Base-by-base conservation (phyloP, 2,113 vertebrate genomes). In the Aldabrachelys gigantea region DNA sequence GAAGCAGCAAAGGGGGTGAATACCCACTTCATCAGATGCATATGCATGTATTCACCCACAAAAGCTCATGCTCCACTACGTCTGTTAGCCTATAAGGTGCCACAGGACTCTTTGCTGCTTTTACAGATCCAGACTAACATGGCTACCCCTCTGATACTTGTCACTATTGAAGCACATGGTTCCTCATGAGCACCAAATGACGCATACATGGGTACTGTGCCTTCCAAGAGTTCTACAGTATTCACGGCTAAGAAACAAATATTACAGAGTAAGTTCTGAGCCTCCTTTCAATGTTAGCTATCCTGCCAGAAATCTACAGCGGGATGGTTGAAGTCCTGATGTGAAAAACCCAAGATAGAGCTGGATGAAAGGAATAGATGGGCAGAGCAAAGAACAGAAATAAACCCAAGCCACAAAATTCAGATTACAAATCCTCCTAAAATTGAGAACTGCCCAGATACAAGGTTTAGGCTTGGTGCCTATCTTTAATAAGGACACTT, bases 301-400 rank as follows among this genome's bases (percentile, higher is more conserved):
- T 57, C 47, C 59, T 82, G 82, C 83, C n/a, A 22, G 21, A 84
- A 94, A 21, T 16, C 1, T 3, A n/a, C 89, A 52, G 75, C 12
- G 13, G 76, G 59, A 0, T 10, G 57, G 62, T 47, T 44, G 52
- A 78, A 94, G 16, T 88, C n/a, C 8, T 75, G 31, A 2, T 27
- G 22, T 22, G 65, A 72, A 72, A 72, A 85, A 41, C 19, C 13
- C 4, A 0, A 56, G 11, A 0, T 1, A 0, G 5, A 25, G 35
- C 1, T 72, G 49, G 21, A 53, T 72, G 76, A 80, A 13, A 86
- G 41, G 62, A 82, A 38, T 6, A 22, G 85, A 57, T 11, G 11
- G 22, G 3, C 41, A n/a, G 86, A 54, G 38, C 72, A 54, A 87
- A 88, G 80, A 6, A 6, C 8, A 11, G 24, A 0, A 0, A 62